Percentiles rank a stretch among this genome's conserved stretches.
Conservation (phyloP, 2,888 invertebrate species). For the Drosophila emarginata region DNA sequence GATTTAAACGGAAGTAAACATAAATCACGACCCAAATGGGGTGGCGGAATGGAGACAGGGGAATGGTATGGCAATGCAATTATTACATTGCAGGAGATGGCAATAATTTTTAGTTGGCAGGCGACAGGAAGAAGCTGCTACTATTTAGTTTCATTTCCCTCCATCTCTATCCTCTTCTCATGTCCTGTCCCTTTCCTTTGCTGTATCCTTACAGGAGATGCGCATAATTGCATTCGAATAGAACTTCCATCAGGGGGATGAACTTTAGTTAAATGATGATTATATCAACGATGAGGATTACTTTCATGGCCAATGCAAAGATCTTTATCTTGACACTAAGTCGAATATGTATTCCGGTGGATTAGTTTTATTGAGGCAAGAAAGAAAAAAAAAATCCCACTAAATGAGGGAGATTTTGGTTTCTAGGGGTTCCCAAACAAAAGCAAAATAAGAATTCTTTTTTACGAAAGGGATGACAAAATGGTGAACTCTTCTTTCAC, state of each 20-base stretch:
- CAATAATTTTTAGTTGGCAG: slow-evolving; percentile 59
- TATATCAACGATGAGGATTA: slow-evolving; percentile 25
- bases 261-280: slow-evolving; percentile 26
- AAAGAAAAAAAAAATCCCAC: too few relatives aligned
- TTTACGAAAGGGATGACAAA: too few relatives aligned
- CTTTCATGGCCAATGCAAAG: slow-evolving; percentile 2
- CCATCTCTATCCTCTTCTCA: not conserved
- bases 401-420: too few relatives aligned
- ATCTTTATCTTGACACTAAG: slow-evolving; percentile 5
- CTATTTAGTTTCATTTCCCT: slow-evolving; percentile 59
- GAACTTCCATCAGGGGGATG: slow-evolving; percentile 8
- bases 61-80: slow-evolving; percentile 53
- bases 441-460: too few relatives aligned
- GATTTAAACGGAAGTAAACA: slow-evolving; percentile 70
- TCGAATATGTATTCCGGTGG: not conserved
- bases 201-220: slow-evolving; percentile 57
- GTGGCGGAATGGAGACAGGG: not conserved
- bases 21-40: slow-evolving; percentile 60
- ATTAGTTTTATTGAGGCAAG: slow-evolving; percentile 12
- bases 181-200: not conserved
- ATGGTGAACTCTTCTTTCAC: too few relatives aligned
- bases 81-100: slow-evolving; percentile 60
- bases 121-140: slow-evolving; percentile 75
- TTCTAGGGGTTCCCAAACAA: too few relatives aligned
- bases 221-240: slow-evolving; percentile 74